phyloP scores from a whole-genome alignment of 1,140 invertebrate genomes.

The Drosophila auraria region DNA sequence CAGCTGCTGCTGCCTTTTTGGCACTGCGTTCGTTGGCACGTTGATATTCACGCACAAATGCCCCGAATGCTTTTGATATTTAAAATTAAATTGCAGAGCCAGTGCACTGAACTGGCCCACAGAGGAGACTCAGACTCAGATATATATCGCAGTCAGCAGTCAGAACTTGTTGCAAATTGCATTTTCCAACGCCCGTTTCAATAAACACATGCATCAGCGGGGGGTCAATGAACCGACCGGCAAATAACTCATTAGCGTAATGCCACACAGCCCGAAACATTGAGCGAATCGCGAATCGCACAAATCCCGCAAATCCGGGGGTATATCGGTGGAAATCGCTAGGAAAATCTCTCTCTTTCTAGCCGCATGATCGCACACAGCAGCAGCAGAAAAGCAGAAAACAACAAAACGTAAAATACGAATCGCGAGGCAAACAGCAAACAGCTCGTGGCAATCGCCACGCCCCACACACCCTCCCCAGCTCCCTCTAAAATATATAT shows the following conservation, averaged over 20 bases:
- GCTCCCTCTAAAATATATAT: conserved; percentile 2
- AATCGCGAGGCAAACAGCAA: conserved; percentile 45
- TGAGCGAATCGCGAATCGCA: conserved; percentile 14
- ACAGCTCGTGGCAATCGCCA: conserved; percentile 45
- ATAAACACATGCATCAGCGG: conserved; percentile 15
- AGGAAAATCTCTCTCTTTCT: conserved; percentile 37
- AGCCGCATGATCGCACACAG: conserved; percentile 41
- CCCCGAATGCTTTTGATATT: conserved; percentile 69
- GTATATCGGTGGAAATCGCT: conserved; percentile 24
- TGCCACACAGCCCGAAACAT: conserved; percentile 30
- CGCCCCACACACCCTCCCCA: neutral
- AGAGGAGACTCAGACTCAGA: too few species aligned
- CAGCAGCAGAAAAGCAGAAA: neutral
- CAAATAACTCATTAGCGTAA: conserved; percentile 49
- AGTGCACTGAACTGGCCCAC: conserved; percentile 47
- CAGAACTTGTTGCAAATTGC: conserved; percentile 41
- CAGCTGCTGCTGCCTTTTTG: conserved; percentile 42
- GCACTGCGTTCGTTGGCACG: conserved; percentile 63
- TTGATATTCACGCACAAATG: conserved; percentile 69
- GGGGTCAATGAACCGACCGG: conserved; percentile 40
- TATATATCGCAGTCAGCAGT: conserved; percentile 20
- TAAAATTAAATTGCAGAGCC: conserved; percentile 38
- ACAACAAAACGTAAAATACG: conserved; percentile 22
- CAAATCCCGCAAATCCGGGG: conserved; percentile 19
- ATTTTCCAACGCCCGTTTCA: conserved; percentile 36